A percentile compares a stretch with the other conserved stretches of the same genome.
phyloP scores from a whole-genome alignment of 2,888 invertebrate genomes.

The Drosophila melanosoma region DNA sequence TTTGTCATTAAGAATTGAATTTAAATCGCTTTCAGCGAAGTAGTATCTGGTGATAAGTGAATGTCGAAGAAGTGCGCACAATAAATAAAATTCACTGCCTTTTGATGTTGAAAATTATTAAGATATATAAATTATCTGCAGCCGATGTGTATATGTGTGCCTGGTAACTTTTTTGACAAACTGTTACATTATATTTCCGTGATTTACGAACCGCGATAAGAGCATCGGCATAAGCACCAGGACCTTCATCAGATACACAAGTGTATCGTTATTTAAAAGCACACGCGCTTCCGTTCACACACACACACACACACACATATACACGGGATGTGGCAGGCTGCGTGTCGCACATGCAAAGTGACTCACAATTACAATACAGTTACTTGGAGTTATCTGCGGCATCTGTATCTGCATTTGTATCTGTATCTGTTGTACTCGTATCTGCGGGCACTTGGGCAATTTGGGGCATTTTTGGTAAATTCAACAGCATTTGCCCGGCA shows the following conservation, averaged over 20 bases:
- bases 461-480: slow-evolving; percentile 40
- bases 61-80: slow-evolving; percentile 9
- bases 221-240: slow-evolving; percentile 46
- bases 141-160: slow-evolving; percentile 16
- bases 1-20: slow-evolving; percentile 28
- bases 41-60: slow-evolving; percentile 15
- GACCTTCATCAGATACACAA: slow-evolving; percentile 48
- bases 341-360: slow-evolving; percentile 57
- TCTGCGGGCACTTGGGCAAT: slow-evolving; percentile 43
- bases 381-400: slow-evolving; percentile 25
- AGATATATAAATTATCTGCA: slow-evolving; percentile 60
- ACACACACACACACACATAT: slow-evolving; percentile 24
- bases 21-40: slow-evolving; percentile 27
- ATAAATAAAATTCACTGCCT: slow-evolving; percentile 53
- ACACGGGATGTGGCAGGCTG: slow-evolving; percentile 34
- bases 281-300: slow-evolving; percentile 48
- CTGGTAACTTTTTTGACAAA: slow-evolving; percentile 68
- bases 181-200: slow-evolving; percentile 68
- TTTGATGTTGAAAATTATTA: slow-evolving; percentile 67
- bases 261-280: slow-evolving; percentile 61
- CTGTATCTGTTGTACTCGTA: slow-evolving; percentile 27
- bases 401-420: slow-evolving; percentile 26
- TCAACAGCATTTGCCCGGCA: slow-evolving; percentile 38
- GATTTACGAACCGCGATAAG: slow-evolving; percentile 64
- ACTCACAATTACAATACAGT: slow-evolving; percentile 49